Percentiles rank a stretch among this genome's conserved stretches.
Conservation (phyloP, 2,113 vertebrate species). For the Mastomys natalensis region DNA sequence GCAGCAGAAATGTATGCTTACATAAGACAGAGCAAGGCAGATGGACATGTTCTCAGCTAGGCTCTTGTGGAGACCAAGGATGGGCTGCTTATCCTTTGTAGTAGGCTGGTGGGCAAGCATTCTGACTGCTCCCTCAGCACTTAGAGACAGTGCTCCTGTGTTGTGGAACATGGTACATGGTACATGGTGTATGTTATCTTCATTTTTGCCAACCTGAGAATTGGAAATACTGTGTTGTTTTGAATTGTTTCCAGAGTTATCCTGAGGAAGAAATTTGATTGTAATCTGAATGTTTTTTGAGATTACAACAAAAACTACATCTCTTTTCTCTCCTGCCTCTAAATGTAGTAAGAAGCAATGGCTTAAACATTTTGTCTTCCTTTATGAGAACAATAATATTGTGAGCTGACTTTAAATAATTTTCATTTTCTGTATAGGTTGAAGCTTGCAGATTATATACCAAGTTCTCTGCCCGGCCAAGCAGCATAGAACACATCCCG, state of each 20-base stretch:
- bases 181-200: neutral
- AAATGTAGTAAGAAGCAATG: constrained; percentile 10
- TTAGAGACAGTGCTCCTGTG: neutral
- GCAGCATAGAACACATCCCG: constrained; percentile 93
- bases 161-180: neutral
- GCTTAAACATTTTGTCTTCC: constrained; percentile 36
- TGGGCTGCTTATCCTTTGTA: neutral
- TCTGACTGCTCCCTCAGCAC: neutral
- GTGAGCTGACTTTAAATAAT: constrained; percentile 37
- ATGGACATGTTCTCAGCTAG: no score
- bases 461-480: constrained; percentile 95
- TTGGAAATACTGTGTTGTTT: constrained; percentile 7
- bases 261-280: constrained; percentile 16
- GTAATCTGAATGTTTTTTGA: neutral
- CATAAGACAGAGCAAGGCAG: no score
- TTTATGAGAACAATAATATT: constrained; percentile 31
- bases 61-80: neutral
- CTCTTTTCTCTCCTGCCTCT: constrained; percentile 26
- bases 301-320: neutral
- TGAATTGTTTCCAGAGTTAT: constrained; percentile 46
- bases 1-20: neutral
- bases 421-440: constrained; percentile 87
- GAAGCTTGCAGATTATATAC: constrained; percentile 96
- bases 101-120: neutral
- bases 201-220: constrained; percentile 38